Evolutionary conservation across 2,888 invertebrate species (phyloP).

Genomic region (Trileptium ribeirensis): DNA sequence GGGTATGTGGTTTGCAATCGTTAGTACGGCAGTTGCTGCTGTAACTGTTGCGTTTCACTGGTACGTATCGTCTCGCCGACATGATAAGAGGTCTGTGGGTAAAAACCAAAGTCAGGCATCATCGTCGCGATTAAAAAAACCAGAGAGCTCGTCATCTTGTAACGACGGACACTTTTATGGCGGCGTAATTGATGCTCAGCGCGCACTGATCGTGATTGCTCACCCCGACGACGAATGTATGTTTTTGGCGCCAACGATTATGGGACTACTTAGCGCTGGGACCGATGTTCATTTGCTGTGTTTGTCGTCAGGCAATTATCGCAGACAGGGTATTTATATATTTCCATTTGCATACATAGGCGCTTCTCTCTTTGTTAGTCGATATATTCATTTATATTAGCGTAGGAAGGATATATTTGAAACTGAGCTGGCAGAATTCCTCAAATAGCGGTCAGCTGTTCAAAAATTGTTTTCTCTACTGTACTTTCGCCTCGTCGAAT

Average conservation of each 20-base stretch:
- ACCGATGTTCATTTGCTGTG: constrained; percentile 38
- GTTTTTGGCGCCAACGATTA: constrained; percentile 79
- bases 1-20: neutral
- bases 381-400: too few species aligned
- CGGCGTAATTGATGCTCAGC: constrained; percentile 13
- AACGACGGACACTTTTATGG: too few species aligned
- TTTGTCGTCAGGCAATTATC: constrained; percentile 36
- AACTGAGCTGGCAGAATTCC: too few species aligned
- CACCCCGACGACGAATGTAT: constrained; percentile 98
- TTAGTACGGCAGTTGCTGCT: neutral
- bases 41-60: neutral
- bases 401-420: too few species aligned
- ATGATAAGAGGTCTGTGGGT: too few species aligned
- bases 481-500: too few species aligned
- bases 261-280: constrained; percentile 22
- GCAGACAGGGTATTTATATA: constrained; percentile 35
- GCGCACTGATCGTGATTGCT: constrained; percentile 71
- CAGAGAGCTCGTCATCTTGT: too few species aligned
- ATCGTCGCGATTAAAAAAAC: too few species aligned
- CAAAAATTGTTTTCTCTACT: too few species aligned
- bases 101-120: neutral
- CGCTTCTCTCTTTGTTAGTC: too few species aligned
- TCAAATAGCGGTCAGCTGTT: too few species aligned
- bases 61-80: neutral
- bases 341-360: too few species aligned